Base-by-base conservation (phyloP, 2,888 invertebrate genomes). In the Leucozona laternaria region DNA sequence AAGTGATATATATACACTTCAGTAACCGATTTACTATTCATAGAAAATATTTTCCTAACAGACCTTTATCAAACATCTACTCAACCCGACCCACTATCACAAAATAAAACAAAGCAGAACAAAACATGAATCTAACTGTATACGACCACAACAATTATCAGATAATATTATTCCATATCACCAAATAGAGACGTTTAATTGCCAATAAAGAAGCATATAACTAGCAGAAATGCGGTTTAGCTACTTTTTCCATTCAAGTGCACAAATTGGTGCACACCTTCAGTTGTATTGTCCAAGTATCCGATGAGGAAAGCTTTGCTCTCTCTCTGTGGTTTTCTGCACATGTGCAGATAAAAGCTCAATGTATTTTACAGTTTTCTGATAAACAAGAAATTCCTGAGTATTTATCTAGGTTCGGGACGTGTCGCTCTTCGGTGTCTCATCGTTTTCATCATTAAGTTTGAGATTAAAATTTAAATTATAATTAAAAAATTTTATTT, bases 121-220 rank as follows among this genome's bases (percentile, higher is more conserved):
- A 34, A 15, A 20, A 31, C 66, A 50, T 64, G 62, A 84, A 80
- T 76, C 80, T 75, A 79, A 71, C 79, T 57, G 58, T 40, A 22
- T 57, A 31, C 80, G 58, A 77, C 72, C 72, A 81, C 77, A 85
- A 78, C 81, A 70, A 85, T 85, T 81, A 85, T 78, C 81, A 85
- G 85, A 85, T 66, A 85, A 81, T 85, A 78, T 81, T 66, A 66
- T 85, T 85, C 85, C 77, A 73, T 78, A 78, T 85, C 85, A 73
- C 70, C 68, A 50, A 81, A 85, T 70, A 85, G 85, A 81, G 55
- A 58, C 72, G 43, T 68, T 85, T 81, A 85, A 85, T 81, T 85
- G 85, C 34, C 81, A 78, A 77, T 85, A 81, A 81, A 78, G 60
- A 72, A 48, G 77, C 57, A 81, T 85, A 53, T 68, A 68, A 77